A percentile compares a stretch with the other conserved stretches of the same genome.
These are phyloP conservation scores for Papilio machaon DNA, from an alignment of 1,140 invertebrate genomes.

Conservation along the genomic window DNA sequence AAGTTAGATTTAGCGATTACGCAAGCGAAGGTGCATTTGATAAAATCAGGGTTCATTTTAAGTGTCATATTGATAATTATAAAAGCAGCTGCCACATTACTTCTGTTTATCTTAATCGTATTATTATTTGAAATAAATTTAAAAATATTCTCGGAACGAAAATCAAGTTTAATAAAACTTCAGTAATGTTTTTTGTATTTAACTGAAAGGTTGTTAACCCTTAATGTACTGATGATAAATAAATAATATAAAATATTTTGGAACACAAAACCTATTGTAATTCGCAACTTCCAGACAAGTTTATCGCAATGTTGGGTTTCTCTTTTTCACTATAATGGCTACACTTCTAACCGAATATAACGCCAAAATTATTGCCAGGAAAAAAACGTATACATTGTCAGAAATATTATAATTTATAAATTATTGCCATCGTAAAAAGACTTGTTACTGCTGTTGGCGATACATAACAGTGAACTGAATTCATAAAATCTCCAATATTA, in stretches of 20 bases:
- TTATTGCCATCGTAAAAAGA: neutral
- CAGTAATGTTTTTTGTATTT: neutral
- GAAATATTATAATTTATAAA: neutral
- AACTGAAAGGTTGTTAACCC: neutral
- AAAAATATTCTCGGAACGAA: neutral
- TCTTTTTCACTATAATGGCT: no score
- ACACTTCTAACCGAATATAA: no score
- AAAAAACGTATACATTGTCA: no score
- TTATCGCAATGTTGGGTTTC: no score
- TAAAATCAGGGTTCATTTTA: conserved; percentile 7
- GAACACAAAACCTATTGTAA: no score
- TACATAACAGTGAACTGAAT: conserved; percentile 3
- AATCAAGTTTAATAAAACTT: neutral
- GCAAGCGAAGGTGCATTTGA: conserved; percentile 3
- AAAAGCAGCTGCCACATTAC: neutral
- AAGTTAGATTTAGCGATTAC: neutral
- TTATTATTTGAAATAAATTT: conserved; percentile 18
- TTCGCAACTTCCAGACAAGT: no score
- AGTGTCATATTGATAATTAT: neutral
- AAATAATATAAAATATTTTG: neutral
- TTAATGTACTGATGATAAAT: neutral
- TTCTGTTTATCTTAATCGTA: neutral
- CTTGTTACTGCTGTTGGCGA: neutral
- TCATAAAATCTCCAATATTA: conserved; percentile 8
- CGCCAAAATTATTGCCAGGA: no score